Percentiles rank a stretch among this genome's conserved stretches.
These are phyloP conservation scores for Heloderma charlesbogerti DNA, from an alignment of 2,113 vertebrate genomes.

Conservation along the genomic window DNA sequence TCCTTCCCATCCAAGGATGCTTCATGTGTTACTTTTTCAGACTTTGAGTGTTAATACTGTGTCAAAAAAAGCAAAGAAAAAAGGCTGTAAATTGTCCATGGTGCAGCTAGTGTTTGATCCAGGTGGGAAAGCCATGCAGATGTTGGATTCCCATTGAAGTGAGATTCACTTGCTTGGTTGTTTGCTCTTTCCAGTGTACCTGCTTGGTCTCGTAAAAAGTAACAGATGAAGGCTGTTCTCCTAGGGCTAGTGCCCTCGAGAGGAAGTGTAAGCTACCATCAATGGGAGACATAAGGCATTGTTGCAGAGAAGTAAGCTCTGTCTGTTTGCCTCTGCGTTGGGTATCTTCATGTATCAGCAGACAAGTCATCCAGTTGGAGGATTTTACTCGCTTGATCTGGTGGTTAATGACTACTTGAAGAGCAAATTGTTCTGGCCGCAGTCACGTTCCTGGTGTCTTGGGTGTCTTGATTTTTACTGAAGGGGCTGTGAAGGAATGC, in stretches of 20 bases:
- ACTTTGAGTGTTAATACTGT: not conserved
- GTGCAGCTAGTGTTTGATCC: not conserved
- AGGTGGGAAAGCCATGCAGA: not conserved
- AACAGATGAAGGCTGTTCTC: not conserved
- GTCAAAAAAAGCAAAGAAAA: not conserved
- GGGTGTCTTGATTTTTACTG: not conserved
- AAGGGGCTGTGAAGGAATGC: not conserved
- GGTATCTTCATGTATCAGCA: not conserved
- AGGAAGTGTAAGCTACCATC: constrained; percentile 41
- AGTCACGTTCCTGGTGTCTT: not conserved
- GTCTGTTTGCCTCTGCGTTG: not conserved
- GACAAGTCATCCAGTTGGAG: not conserved
- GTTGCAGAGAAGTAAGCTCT: not conserved
- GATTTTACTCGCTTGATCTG: not conserved
- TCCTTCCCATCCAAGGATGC: not conserved
- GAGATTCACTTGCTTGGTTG: not conserved
- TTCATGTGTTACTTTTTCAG: not conserved
- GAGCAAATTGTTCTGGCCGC: not conserved
- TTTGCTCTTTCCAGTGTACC: not conserved
- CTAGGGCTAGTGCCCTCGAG: not conserved
- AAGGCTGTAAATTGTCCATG: too few species aligned
- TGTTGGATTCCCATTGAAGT: not conserved
- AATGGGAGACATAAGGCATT: constrained; percentile 51
- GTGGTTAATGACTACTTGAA: not conserved
- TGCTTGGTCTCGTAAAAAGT: not conserved